These are phyloP conservation scores for Alethe diademata DNA, from an alignment of 2,113 vertebrate species.

Conservation along the genomic window DNA sequence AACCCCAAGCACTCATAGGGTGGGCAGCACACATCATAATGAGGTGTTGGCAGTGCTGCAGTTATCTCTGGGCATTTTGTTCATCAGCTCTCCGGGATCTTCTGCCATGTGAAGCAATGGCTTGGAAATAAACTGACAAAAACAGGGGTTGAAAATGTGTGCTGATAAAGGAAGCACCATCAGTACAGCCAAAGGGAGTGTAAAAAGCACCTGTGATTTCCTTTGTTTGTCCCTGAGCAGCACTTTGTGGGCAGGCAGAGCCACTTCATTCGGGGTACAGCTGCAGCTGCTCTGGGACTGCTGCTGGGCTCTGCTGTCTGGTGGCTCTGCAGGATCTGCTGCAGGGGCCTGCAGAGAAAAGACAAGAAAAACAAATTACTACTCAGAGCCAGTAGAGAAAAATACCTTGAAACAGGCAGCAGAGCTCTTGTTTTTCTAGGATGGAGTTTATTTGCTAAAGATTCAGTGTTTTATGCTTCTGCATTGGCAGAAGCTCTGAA, in stretches of 20 bases:
- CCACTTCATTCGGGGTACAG: neutral
- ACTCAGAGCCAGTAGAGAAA: neutral
- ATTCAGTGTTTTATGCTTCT: neutral
- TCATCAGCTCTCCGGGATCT: neutral
- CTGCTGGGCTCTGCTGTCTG: neutral
- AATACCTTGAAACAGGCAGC: neutral
- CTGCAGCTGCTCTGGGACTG: neutral
- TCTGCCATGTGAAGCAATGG: neutral
- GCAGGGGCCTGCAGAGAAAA: neutral
- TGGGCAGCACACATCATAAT: neutral
- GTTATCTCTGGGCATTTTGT: neutral
- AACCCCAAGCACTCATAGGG: neutral
- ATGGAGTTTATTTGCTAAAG: neutral
- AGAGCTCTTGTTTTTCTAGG: neutral
- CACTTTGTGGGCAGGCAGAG: neutral
- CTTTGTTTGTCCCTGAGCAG: neutral
- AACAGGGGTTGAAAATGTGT: neutral
- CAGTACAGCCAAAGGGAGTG: neutral
- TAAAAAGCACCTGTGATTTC: neutral
- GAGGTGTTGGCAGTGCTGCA: neutral
- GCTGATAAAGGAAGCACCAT: neutral
- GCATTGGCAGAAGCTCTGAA: neutral
- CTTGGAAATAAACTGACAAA: neutral
- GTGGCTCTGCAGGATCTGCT: neutral
- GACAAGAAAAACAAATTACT: neutral